These are phyloP conservation scores for Perithous albicinctus DNA, from an alignment of 2,888 invertebrate genomes.

Conservation along the genomic window DNA sequence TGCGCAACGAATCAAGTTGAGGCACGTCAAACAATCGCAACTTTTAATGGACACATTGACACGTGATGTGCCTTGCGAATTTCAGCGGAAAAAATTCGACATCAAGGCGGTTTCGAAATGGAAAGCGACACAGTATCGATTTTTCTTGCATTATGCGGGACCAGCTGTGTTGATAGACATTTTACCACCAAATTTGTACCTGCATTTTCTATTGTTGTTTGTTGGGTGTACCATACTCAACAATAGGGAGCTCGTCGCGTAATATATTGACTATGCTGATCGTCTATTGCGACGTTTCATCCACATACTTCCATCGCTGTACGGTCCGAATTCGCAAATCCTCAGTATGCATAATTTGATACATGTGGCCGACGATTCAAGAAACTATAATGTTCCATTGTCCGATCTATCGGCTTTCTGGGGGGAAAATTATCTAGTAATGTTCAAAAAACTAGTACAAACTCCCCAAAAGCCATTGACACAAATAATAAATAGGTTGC, in stretches of 20 bases:
- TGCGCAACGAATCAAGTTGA: slow-evolving; percentile 12
- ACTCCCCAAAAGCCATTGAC: slow-evolving; percentile 56
- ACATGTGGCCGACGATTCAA: slow-evolving; percentile 57
- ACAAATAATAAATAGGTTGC: slow-evolving; percentile 61
- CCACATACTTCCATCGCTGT: slow-evolving; percentile 49
- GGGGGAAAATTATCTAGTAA: slow-evolving; percentile 59
- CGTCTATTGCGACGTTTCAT: slow-evolving; percentile 61
- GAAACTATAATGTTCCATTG: slow-evolving; percentile 43
- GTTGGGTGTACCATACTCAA: slow-evolving; percentile 63
- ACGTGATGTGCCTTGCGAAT: slow-evolving; percentile 66
- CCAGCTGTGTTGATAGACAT: slow-evolving; percentile 55
- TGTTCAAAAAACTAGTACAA: slow-evolving; percentile 55
- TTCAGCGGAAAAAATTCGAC: slow-evolving; percentile 69
- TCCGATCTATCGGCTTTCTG: slow-evolving; percentile 56
- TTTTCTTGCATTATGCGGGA: slow-evolving; percentile 66
- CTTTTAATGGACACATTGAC: slow-evolving; percentile 44
- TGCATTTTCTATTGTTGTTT: slow-evolving; percentile 65
- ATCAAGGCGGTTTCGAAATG: slow-evolving; percentile 61
- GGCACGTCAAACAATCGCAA: not conserved
- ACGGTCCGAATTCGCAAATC: slow-evolving; percentile 55
- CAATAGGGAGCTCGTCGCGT: slow-evolving; percentile 42
- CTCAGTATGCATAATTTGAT: slow-evolving; percentile 64
- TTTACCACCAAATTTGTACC: slow-evolving; percentile 53
- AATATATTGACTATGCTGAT: too few relatives aligned
- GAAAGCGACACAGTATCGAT: slow-evolving; percentile 72